Evolutionary conservation across 1,140 invertebrate genomes (phyloP), one percentile per base, ranked within the genome.

Genomic region (Amyelois transitella): DNA sequence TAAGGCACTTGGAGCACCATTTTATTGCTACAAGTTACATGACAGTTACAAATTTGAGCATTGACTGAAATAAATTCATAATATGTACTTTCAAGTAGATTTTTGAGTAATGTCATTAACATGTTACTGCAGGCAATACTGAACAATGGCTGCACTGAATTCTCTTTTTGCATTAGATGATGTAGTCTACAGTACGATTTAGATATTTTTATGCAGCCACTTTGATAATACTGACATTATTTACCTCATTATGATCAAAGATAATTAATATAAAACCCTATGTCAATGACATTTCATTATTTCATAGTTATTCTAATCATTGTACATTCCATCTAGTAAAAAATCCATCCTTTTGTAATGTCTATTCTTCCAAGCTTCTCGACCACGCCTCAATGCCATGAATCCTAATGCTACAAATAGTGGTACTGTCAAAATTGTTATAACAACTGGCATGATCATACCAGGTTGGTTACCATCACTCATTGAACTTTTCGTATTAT

Each of bases 311-410:
- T 0, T 66, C 79, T 86, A 94, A 67, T 93, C 93, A 88, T 95
- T 93, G 68, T 95, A 95, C 92, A 95, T 94, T 62, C 93, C 94
- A 81, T 95, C 93, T 60, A 94, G 92, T 6, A 95, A 87, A 77
- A 93, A 94, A 85, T 95, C 93, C 94, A 95, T 94, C 70, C 93
- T 88, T 60, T 92, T 90, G 68, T 95, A 95, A 78, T 95, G 93
- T 67, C 93, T 89, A 60, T 94, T 92, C 62, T 92, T 91, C 93
- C 93, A 94, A 72, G 92, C 93, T 73, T 95, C 93, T 75, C 90
- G 88, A 6, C 92, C 91, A 64, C 90, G 82, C 76, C 91, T 92
- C 53, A 93, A 90, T 14, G 92, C 83, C 76, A 92, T 77, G 54
- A 91, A 91, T 32, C 90, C 83, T 43, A 91, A 66, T 62, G 92